A percentile compares a stretch with the other conserved stretches of the same genome.
Conservation (phyloP, 2,797 vertebrate genomes). For the Zalophus californianus region DNA sequence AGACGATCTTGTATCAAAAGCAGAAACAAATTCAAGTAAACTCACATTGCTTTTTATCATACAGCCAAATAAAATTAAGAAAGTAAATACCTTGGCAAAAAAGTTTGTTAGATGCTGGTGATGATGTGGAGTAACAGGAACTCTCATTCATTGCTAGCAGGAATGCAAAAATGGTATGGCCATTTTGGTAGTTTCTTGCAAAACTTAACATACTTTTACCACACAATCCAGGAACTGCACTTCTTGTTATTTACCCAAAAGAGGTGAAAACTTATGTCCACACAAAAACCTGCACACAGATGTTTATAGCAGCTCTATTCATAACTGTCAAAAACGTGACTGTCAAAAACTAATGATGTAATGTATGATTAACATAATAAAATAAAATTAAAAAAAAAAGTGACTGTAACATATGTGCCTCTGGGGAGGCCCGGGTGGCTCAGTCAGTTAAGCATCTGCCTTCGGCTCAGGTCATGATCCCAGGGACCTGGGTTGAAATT, state of each 20-base stretch:
- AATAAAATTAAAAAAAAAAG: not conserved
- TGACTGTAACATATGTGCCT: not conserved
- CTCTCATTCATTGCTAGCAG: not conserved
- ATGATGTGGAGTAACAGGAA: not conserved
- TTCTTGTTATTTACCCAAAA: not conserved
- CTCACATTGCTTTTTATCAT: conserved; percentile 15
- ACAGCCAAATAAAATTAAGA: conserved; percentile 46
- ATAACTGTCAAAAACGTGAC: not conserved
- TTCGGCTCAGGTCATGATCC: not conserved
- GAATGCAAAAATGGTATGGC: not conserved
- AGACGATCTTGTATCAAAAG: not conserved
- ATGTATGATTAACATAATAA: no score
- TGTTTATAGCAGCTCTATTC: not conserved
- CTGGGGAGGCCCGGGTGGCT: not conserved
- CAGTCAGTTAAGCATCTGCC: not conserved
- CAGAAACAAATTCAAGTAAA: conserved; percentile 8
- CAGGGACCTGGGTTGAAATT: not conserved
- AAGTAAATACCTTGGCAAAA: not conserved
- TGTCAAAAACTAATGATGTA: not conserved
- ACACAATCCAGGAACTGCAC: not conserved
- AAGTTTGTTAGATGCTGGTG: not conserved
- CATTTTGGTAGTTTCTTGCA: not conserved
- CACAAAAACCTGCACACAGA: not conserved
- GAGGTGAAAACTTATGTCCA: not conserved
- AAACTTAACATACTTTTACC: not conserved